Evolutionary conservation across 2,113 vertebrate genomes (phyloP), one percentile per base, ranked within the genome.

Genomic region (Tautogolabrus adspersus): DNA sequence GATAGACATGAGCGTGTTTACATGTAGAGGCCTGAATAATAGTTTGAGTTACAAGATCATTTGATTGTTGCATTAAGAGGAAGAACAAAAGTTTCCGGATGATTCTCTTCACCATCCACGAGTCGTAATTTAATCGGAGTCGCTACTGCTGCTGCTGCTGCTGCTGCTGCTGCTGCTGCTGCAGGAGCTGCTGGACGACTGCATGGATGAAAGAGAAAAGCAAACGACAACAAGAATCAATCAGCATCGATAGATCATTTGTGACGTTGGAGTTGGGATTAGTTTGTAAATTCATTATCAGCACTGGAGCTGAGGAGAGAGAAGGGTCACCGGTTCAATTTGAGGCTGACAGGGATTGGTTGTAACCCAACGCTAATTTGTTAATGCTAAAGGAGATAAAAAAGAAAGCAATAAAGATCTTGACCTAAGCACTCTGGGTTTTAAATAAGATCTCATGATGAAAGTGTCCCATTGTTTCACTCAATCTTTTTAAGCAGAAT

Each of bases 151-250:
- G 72, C 83, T 86, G 77, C 87, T 91, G 88, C 85, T 84, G 47
- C 87, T 87, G 72, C 83, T 86, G 77, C 83, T 66, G 72, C 82
- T 90, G 72, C 87, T 88, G 78, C 47, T 49, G 77, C 81, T 66
- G 65, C 82, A 91, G 72, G 88, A 89, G 78, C 93, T 92, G 66
- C 91, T 91, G 79, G 88, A 91, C 7, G 69, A 85, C 93, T 92
- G 16, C 49, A 73, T 47, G 21, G 66, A 7, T 2, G 16, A 71
- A 0, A 5, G 12, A 55, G 47, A 16, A 13, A 19, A 72, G 16
- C 5, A 7, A 47, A 44, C 26, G 26, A 26, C 26, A 26, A 26
- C 26, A n/a, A n/a, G 3, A 26, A 67, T 0, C 1, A 37, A 8
- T 23, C 19, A 61, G 23, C 0, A 10, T 6, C 3, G 34, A 26